phyloP scores from a whole-genome alignment of 2,888 invertebrate genomes.

The Dicranocentrus wangi region DNA sequence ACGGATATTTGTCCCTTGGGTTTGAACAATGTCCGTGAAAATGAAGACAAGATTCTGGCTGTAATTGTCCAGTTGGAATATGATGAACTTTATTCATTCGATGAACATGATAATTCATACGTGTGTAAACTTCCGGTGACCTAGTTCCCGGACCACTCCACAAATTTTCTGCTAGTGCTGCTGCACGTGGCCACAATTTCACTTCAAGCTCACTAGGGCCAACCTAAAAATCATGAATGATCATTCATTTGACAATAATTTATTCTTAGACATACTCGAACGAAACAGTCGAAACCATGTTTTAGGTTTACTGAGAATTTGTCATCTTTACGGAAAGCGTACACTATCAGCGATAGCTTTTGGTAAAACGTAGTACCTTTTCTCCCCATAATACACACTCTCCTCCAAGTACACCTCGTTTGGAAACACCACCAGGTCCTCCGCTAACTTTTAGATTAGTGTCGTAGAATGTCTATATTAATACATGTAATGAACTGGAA shows the following conservation, averaged over 20 bases:
- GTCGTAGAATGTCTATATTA: slow-evolving; percentile 15
- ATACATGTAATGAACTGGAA: too few relatives aligned
- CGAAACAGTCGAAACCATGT: too few relatives aligned
- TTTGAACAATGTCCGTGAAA: slow-evolving; percentile 63
- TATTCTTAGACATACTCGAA: too few relatives aligned
- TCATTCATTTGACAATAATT: background rate
- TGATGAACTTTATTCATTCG: slow-evolving; percentile 82
- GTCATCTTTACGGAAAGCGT: too few relatives aligned
- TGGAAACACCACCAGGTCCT: too few relatives aligned
- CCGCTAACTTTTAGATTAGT: background rate
- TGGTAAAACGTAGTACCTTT: too few relatives aligned
- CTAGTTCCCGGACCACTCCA: slow-evolving; percentile 82
- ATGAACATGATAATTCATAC: slow-evolving; percentile 80
- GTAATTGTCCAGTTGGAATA: slow-evolving; percentile 74
- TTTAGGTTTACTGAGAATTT: too few relatives aligned
- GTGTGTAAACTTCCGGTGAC: slow-evolving; percentile 62
- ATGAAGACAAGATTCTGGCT: slow-evolving; percentile 70
- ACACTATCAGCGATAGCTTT: too few relatives aligned
- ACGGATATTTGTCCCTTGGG: slow-evolving; percentile 17
- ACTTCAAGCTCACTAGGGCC: slow-evolving; percentile 77
- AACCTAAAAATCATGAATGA: slow-evolving; percentile 48
- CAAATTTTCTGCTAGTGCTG: slow-evolving; percentile 86
- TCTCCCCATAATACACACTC: slow-evolving; percentile 88
- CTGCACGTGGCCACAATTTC: slow-evolving; percentile 86
- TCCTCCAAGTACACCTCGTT: too few relatives aligned